Conservation (phyloP, 2,888 invertebrate species). For the Cactoblastis cactorum region DNA sequence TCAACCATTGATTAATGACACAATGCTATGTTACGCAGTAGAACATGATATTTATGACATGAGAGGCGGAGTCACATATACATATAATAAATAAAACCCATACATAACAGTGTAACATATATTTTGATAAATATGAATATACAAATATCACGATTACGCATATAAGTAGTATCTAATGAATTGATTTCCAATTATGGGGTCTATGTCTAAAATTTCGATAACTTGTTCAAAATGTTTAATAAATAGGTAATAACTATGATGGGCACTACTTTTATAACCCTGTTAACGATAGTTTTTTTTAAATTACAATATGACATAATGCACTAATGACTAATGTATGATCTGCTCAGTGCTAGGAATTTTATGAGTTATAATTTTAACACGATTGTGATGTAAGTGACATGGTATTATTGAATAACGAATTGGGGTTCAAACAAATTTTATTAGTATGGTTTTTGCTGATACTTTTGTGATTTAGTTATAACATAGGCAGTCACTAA, state of each 20-base stretch:
- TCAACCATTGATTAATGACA: conserved; percentile 12
- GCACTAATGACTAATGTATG: conserved; percentile 18
- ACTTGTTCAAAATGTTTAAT: conserved; percentile 23
- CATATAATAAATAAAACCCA: conserved; percentile 67
- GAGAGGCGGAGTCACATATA: conserved; percentile 20
- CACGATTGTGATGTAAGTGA: conserved; percentile 35
- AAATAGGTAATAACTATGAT: conserved; percentile 27
- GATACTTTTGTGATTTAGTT: conserved; percentile 2
- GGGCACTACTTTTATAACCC: conserved; percentile 30
- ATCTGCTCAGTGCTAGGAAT: conserved; percentile 44
- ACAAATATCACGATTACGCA: conserved; percentile 66
- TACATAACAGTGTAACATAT: conserved; percentile 73
- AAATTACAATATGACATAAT: conserved; percentile 20
- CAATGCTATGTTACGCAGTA: conserved; percentile 3
- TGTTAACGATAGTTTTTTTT: conserved; percentile 29
- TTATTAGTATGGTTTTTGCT: conserved; percentile 26
- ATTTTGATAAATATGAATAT: conserved; percentile 72
- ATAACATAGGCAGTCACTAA: too few species aligned
- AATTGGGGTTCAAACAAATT: conserved; percentile 16
- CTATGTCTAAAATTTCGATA: conserved; percentile 22
- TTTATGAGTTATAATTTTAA: conserved; percentile 33
- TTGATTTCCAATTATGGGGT: conserved; percentile 31
- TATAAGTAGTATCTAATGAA: conserved; percentile 44
- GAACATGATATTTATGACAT: conserved; percentile 11
- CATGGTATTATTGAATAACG: not conserved